Conservation (phyloP, 2,113 vertebrate species). For the Dicentrarchus labrax region DNA sequence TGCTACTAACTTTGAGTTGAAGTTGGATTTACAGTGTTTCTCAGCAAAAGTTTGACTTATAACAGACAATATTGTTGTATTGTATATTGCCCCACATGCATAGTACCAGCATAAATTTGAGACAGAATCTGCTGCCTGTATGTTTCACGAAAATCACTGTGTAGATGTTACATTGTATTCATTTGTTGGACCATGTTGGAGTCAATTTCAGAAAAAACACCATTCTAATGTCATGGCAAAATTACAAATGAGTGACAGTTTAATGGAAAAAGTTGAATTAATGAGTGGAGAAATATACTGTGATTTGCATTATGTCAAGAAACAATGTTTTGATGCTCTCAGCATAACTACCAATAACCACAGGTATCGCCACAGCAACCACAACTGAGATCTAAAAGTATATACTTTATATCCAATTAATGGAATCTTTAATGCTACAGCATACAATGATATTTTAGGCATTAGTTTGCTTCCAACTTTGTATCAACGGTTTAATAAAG, state of each 20-base stretch:
- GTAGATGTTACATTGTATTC: neutral
- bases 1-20: neutral
- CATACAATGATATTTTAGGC: neutral
- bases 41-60: constrained; percentile 2
- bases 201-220: neutral
- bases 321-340: neutral
- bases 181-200: neutral
- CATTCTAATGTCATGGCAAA: neutral
- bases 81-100: no score
- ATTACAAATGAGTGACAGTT: neutral
- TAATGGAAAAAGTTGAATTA: neutral
- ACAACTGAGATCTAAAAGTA: neutral
- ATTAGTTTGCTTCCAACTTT: neutral
- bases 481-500: neutral
- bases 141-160: neutral
- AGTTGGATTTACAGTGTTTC: constrained; percentile 23
- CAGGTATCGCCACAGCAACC: neutral
- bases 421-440: neutral
- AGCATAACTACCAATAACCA: neutral
- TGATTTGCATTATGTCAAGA: neutral
- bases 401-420: neutral
- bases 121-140: neutral
- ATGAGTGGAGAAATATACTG: neutral
- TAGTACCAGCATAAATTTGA: neutral
- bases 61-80: no score